A percentile compares a stretch with the other conserved stretches of the same genome.
These are phyloP conservation scores for Subacronicta megacephala DNA, from an alignment of 2,888 invertebrate species.

Conservation along the genomic window DNA sequence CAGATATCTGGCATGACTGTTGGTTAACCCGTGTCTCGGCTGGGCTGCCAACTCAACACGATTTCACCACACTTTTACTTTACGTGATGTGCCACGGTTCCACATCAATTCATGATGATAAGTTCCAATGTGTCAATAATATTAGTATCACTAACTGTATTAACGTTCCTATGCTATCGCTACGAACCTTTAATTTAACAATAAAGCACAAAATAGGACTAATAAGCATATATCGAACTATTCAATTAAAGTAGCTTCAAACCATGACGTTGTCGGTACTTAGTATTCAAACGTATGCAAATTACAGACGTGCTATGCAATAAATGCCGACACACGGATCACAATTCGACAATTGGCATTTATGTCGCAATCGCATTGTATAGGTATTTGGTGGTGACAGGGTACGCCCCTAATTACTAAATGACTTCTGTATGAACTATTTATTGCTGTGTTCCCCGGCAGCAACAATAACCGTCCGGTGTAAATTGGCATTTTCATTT, in stretches of 20 bases:
- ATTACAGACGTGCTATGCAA: constrained; percentile 89
- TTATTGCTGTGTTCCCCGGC: constrained; percentile 27
- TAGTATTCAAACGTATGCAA: constrained; percentile 90
- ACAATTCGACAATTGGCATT: constrained; percentile 89
- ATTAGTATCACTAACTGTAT: constrained; percentile 9
- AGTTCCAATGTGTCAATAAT: constrained; percentile 23
- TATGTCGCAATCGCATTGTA: constrained; percentile 80
- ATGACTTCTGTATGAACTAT: constrained; percentile 47
- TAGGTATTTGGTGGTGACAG: constrained; percentile 55
- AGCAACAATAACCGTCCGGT: constrained; percentile 28
- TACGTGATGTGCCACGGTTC: constrained; percentile 42
- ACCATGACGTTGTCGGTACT: constrained; percentile 83
- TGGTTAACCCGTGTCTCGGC: constrained; percentile 59
- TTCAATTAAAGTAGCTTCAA: constrained; percentile 87
- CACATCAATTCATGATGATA: constrained; percentile 19
- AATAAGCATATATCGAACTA: constrained; percentile 85
- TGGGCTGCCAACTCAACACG: constrained; percentile 54
- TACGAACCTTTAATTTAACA: constrained; percentile 50
- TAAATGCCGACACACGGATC: constrained; percentile 88
- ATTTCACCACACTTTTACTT: constrained; percentile 33
- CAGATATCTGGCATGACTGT: constrained; percentile 59
- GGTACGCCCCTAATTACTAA: constrained; percentile 46
- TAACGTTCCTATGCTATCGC: constrained; percentile 6
- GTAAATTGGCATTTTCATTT: constrained; percentile 45
- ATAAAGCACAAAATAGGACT: constrained; percentile 72